These are phyloP conservation scores for Calliscelio sp. DNA, from an alignment of 2,888 invertebrate genomes.

Conservation along the genomic window DNA sequence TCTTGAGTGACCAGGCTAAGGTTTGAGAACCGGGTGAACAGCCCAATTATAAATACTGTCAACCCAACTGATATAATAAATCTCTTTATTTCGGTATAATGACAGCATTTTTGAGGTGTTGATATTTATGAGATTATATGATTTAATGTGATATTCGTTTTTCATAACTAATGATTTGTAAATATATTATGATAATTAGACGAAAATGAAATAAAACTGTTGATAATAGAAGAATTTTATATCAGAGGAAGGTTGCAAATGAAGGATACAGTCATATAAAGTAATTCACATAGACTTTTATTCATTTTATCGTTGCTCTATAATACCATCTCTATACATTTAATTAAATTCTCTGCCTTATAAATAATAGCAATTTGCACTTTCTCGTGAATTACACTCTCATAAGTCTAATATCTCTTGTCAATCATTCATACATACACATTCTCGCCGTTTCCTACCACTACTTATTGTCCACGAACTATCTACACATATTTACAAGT, in stretches of 20 bases:
- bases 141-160: slow-evolving; percentile 48
- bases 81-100: slow-evolving; percentile 59
- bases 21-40: slow-evolving; percentile 64
- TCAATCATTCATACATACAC: slow-evolving; percentile 64
- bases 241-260: not conserved
- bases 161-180: slow-evolving; percentile 37
- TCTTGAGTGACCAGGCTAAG: slow-evolving; percentile 71
- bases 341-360: slow-evolving; percentile 83
- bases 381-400: slow-evolving; percentile 76
- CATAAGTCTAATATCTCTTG: slow-evolving; percentile 49
- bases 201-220: too few relatives aligned
- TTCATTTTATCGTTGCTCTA: slow-evolving; percentile 78
- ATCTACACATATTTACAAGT: slow-evolving; percentile 77
- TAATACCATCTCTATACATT: slow-evolving; percentile 83
- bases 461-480: slow-evolving; percentile 81
- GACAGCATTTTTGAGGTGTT: slow-evolving; percentile 59
- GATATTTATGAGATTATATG: slow-evolving; percentile 55
- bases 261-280: slow-evolving; percentile 52
- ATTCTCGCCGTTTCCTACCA: slow-evolving; percentile 66
- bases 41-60: slow-evolving; percentile 71
- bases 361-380: slow-evolving; percentile 81
- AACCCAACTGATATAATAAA: slow-evolving; percentile 56
- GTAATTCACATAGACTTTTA: slow-evolving; percentile 77
- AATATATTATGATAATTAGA: slow-evolving; percentile 44
- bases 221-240: too few relatives aligned